Percentiles rank a stretch among this genome's conserved stretches.
These are phyloP conservation scores for Hyles euphorbiae DNA, from an alignment of 1,140 invertebrate genomes.

Conservation along the genomic window DNA sequence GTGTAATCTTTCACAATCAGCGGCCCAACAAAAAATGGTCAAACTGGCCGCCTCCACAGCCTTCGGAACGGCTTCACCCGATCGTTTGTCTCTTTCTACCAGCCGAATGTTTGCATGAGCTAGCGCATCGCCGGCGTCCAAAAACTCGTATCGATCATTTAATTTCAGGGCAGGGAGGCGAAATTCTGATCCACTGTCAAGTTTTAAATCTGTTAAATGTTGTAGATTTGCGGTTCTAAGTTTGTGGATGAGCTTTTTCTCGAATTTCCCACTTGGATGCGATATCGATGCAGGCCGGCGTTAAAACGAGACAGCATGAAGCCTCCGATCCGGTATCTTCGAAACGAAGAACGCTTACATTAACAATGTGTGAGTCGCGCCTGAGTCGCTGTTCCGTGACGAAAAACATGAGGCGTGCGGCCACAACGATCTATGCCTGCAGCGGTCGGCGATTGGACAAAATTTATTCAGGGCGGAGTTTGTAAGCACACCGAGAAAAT, in stretches of 20 bases:
- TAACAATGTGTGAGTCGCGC: constrained; percentile 73
- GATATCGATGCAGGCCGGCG: constrained; percentile 23
- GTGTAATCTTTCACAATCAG: constrained; percentile 75
- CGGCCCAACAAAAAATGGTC: constrained; percentile 74
- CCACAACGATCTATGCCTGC: constrained; percentile 66
- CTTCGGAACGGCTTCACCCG: constrained; percentile 52
- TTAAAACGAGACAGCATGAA: constrained; percentile 51
- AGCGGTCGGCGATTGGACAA: constrained; percentile 56
- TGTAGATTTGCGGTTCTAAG: too few species aligned
- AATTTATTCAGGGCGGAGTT: constrained; percentile 65
- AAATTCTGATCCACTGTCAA: too few species aligned
- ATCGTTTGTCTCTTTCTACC: constrained; percentile 58
- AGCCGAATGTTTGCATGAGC: constrained; percentile 26
- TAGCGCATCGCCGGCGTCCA: constrained; percentile 24
- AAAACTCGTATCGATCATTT: constrained; percentile 12
- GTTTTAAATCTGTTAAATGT: too few species aligned
- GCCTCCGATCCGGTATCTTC: constrained; percentile 60
- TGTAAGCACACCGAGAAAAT: constrained; percentile 57
- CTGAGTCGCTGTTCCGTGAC: constrained; percentile 70
- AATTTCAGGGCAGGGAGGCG: too few species aligned
- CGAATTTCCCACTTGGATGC: too few species aligned
- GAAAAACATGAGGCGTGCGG: constrained; percentile 70
- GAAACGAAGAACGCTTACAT: constrained; percentile 56
- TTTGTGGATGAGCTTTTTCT: not conserved
- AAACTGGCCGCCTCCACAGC: constrained; percentile 69